A percentile compares a stretch with the other conserved stretches of the same genome.
Evolutionary conservation across 2,888 invertebrate species (phyloP).

Genomic region (Stegophylla sp.): DNA sequence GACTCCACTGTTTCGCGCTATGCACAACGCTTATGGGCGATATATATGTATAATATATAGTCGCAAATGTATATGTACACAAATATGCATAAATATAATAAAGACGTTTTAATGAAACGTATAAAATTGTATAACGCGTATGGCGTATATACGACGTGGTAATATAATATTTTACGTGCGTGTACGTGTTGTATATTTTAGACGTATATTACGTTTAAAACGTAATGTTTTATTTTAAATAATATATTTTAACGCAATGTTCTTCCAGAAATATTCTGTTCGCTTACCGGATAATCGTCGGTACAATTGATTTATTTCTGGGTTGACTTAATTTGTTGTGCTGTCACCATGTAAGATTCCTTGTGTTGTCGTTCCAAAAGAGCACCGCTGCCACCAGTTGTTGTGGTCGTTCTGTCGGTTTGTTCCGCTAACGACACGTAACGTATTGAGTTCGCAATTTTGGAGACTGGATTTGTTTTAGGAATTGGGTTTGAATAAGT

Average conservation of each 20-base stretch:
- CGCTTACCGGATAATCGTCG: slow-evolving; percentile 18
- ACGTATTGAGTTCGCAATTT: too few relatives aligned
- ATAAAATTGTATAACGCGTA: slow-evolving; percentile 1
- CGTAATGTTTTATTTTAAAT: not conserved
- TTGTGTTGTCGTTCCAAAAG: not conserved
- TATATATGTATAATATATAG: not conserved
- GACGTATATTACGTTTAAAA: not conserved
- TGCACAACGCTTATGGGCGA: not conserved
- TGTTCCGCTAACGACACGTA: too few relatives aligned
- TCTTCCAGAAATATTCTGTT: too few relatives aligned
- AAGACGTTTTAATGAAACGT: slow-evolving; percentile 13
- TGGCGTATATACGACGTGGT: not conserved
- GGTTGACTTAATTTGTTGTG: not conserved
- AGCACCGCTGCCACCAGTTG: slow-evolving; percentile 27
- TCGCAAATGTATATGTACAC: too few relatives aligned
- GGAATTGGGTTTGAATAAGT: too few relatives aligned
- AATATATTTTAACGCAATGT: too few relatives aligned
- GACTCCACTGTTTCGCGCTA: too few relatives aligned
- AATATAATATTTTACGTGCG: not conserved
- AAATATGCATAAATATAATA: too few relatives aligned
- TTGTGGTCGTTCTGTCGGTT: too few relatives aligned
- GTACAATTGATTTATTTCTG: not conserved
- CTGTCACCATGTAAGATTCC: not conserved
- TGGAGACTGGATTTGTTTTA: too few relatives aligned
- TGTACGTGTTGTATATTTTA: not conserved